Conservation (phyloP, 2,797 vertebrate species). For the Chelmon rostratus region DNA sequence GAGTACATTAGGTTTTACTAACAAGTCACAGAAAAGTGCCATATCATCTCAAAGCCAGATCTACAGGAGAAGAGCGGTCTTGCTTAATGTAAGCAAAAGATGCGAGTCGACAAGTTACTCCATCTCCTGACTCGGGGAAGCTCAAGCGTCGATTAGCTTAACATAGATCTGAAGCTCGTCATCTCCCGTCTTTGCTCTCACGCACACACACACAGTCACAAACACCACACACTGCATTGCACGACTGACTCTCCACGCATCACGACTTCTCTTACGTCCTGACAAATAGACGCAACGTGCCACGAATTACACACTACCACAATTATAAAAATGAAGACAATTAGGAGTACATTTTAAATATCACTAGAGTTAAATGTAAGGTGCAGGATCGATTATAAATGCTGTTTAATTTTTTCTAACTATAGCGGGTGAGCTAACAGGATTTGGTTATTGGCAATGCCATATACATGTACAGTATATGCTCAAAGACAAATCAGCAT, state of each 20-base stretch:
- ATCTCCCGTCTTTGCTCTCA: conserved; percentile 41
- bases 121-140: conserved; percentile 61
- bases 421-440: conserved; percentile 81
- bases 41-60: conserved; percentile 62
- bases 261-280: conserved; percentile 49
- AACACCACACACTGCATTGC: conserved; percentile 63
- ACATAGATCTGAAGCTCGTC: conserved; percentile 43
- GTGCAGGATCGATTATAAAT: conserved; percentile 86
- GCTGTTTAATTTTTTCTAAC: conserved; percentile 78
- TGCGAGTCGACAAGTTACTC: conserved; percentile 43
- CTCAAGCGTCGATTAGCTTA: conserved; percentile 53
- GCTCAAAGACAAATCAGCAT: conserved; percentile 80
- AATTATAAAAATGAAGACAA: conserved; percentile 73
- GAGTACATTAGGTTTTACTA: conserved; percentile 62
- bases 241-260: conserved; percentile 42
- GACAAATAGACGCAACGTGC: conserved; percentile 65
- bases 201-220: conserved; percentile 37
- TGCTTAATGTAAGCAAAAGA: conserved; percentile 84
- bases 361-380: conserved; percentile 84
- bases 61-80: conserved; percentile 59
- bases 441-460: conserved; percentile 86
- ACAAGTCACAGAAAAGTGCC: conserved; percentile 78
- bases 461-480: conserved; percentile 71
- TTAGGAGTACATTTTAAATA: conserved; percentile 80
- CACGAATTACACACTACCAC: conserved; percentile 71